Evolutionary conservation across 2,888 invertebrate genomes (phyloP).

Genomic region (Xestoiulus laeticollis): DNA sequence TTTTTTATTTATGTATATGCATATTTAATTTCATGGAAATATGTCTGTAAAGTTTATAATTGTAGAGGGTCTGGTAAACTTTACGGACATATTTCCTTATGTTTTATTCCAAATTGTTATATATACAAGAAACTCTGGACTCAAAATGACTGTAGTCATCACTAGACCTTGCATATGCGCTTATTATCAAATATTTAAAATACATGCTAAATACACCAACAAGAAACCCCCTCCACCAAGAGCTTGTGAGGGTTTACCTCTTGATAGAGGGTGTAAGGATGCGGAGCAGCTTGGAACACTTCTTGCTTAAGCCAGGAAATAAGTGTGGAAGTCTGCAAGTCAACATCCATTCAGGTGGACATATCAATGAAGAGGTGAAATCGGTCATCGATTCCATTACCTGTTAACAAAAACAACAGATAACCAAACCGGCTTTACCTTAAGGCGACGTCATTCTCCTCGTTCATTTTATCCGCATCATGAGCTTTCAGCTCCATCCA

Average conservation of each 20-base stretch:
- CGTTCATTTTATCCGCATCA: conserved; percentile 96
- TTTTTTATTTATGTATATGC: too few relatives aligned
- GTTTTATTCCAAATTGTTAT: too few relatives aligned
- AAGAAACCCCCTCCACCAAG: conserved; percentile 47
- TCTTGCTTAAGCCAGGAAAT: conserved; percentile 42
- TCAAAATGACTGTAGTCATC: neutral
- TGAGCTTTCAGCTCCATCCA: conserved; percentile 91
- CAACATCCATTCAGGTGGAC: conserved; percentile 23
- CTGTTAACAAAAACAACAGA: conserved; percentile 46
- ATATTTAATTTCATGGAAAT: too few relatives aligned
- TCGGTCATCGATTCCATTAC: neutral
- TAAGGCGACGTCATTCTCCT: conserved; percentile 92
- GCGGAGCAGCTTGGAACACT: conserved; percentile 53
- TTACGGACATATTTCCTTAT: too few relatives aligned
- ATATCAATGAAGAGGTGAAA: conserved; percentile 42
- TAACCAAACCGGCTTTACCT: conserved; percentile 72
- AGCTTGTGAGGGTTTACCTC: conserved; percentile 47
- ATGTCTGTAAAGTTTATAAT: too few relatives aligned
- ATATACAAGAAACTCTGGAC: neutral
- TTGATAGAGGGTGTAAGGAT: conserved; percentile 51
- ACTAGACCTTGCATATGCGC: neutral
- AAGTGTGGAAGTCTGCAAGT: conserved; percentile 46
- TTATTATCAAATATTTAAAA: neutral
- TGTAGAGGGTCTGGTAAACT: too few relatives aligned
- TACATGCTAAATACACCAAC: neutral